These are phyloP conservation scores for Scaptomyza graminum DNA, from an alignment of 1,140 invertebrate species.

Conservation along the genomic window DNA sequence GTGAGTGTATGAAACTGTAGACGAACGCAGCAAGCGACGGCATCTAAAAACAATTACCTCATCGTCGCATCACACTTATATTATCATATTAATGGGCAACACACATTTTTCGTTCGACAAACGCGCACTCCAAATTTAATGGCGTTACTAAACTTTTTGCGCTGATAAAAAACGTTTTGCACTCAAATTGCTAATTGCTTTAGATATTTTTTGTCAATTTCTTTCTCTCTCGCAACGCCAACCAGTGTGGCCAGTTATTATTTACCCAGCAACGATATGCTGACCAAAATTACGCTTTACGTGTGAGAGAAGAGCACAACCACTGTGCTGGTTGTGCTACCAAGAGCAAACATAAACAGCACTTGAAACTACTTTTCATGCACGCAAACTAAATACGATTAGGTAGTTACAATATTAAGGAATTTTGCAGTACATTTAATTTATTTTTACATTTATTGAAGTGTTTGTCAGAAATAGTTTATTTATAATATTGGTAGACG, in stretches of 20 bases:
- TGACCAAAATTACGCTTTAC: conserved; percentile 60
- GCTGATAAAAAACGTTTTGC: conserved; percentile 64
- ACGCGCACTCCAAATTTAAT: conserved; percentile 42
- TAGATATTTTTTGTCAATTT: conserved; percentile 63
- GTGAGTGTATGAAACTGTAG: conserved; percentile 62
- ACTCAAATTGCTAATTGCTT: conserved; percentile 56
- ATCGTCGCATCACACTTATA: conserved; percentile 60
- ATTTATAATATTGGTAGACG: neutral
- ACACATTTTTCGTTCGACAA: conserved; percentile 14
- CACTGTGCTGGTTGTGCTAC: conserved; percentile 19
- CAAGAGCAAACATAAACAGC: conserved; percentile 61
- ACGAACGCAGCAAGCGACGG: conserved; percentile 58
- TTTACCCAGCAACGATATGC: conserved; percentile 29
- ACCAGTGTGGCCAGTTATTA: conserved; percentile 49
- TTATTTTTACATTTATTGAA: neutral
- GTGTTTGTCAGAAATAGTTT: neutral
- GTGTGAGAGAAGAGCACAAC: conserved; percentile 50
- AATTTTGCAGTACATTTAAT: neutral
- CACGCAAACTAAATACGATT: conserved; percentile 21
- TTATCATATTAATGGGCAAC: conserved; percentile 52
- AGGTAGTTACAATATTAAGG: neutral
- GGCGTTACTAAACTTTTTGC: conserved; percentile 46
- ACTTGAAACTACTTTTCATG: conserved; percentile 17
- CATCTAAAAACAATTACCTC: conserved; percentile 70
- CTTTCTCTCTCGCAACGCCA: conserved; percentile 68